Evolutionary conservation across 2,888 invertebrate species (phyloP).

Genomic region (Drosophila limbata): DNA sequence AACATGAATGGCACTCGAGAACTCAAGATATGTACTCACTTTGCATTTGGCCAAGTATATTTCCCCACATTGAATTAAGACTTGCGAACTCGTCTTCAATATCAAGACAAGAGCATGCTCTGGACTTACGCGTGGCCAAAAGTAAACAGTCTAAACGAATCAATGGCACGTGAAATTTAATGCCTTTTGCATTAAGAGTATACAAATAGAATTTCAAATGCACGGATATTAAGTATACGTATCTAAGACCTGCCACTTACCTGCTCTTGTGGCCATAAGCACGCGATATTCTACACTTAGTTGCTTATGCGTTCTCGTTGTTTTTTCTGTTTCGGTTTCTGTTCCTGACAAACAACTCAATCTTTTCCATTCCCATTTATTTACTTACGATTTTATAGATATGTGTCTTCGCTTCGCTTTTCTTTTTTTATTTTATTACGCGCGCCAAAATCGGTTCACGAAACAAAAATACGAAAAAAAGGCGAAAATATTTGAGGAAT

Average conservation of each 20-base stretch:
- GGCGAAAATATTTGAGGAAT: not conserved
- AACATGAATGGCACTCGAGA: not conserved
- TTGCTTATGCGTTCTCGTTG: slow-evolving; percentile 9
- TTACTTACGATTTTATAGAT: slow-evolving; percentile 10
- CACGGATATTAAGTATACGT: slow-evolving; percentile 25
- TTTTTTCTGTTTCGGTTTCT: not conserved
- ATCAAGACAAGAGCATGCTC: not conserved
- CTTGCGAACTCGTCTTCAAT: not conserved
- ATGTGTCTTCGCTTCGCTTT: not conserved
- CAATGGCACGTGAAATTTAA: slow-evolving; percentile 19
- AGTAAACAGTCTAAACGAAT: slow-evolving; percentile 1
- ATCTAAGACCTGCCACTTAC: slow-evolving; percentile 17
- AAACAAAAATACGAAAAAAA: not conserved
- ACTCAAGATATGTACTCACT: not conserved
- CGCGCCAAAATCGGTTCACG: slow-evolving; percentile 27
- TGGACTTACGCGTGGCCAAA: not conserved
- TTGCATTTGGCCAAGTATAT: slow-evolving; percentile 3
- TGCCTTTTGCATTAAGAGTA: slow-evolving; percentile 18
- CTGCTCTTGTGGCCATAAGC: slow-evolving; percentile 31
- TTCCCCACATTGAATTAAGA: slow-evolving; percentile 5
- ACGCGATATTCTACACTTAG: slow-evolving; percentile 1
- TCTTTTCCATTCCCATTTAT: slow-evolving; percentile 14
- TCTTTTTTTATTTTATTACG: not conserved
- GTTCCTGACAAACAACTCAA: not conserved
- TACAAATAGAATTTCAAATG: slow-evolving; percentile 11